Conservation (phyloP, 23 tunicate species). For the Trididemnum miniatum region DNA sequence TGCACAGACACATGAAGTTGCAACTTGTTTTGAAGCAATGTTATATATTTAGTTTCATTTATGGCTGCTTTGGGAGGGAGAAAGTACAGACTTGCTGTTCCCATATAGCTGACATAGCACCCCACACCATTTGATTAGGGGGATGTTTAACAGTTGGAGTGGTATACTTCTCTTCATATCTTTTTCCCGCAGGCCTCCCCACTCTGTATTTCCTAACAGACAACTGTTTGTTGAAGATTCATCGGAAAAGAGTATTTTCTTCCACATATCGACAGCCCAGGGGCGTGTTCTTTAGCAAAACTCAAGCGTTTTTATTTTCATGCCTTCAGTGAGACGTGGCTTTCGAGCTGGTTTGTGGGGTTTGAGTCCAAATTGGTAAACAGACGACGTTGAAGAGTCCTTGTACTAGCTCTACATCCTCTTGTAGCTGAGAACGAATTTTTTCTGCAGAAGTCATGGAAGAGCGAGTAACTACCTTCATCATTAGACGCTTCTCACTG, state of each 20-base stretch:
- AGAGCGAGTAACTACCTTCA: neutral
- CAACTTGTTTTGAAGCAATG: no score
- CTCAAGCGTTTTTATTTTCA: neutral
- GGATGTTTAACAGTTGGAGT: slow-evolving; percentile 16
- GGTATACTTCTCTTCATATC: no score
- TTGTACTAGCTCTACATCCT: neutral
- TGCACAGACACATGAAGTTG: slow-evolving; percentile 18
- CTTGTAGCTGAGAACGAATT: neutral
- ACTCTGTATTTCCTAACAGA: slow-evolving; percentile 7
- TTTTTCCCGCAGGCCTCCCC: slow-evolving; percentile 21
- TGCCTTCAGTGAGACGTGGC: slow-evolving; percentile 5
- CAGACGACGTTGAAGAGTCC: neutral
- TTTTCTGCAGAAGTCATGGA: neutral
- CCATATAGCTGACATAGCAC: slow-evolving; percentile 27
- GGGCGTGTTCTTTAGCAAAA: slow-evolving; percentile 9
- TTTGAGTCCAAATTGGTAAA: neutral
- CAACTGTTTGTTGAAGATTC: neutral
- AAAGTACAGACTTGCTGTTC: slow-evolving; percentile 14
- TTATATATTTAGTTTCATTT: neutral
- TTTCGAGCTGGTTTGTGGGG: slow-evolving; percentile 2
- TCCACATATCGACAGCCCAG: no score
- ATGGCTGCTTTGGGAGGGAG: neutral
- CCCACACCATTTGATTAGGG: neutral
- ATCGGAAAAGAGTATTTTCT: no score
- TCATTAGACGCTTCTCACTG: neutral